Percentiles rank a stretch among this genome's conserved stretches.
Evolutionary conservation across 2,888 invertebrate genomes (phyloP).

Genomic region (Neoitamus cyanurus): DNA sequence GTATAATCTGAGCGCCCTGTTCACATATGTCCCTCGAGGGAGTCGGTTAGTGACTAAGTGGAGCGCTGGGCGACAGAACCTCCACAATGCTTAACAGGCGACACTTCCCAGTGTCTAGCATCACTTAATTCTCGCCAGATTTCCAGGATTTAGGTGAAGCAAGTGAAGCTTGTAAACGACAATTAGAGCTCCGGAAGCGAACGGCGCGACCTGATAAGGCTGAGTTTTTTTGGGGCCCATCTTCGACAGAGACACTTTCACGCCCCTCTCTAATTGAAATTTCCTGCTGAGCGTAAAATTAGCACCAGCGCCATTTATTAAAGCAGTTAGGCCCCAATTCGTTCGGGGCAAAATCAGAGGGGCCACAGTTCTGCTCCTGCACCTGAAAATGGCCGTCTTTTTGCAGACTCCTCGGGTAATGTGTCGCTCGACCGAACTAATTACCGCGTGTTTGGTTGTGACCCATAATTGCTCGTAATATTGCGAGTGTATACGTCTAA

Average conservation of each 20-base stretch:
- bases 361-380: background rate
- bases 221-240: background rate
- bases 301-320: background rate
- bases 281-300: constrained; percentile 1
- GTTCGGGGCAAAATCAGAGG: background rate
- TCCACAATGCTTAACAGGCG: background rate
- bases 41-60: background rate
- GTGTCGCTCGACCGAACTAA: constrained; percentile 38
- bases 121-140: background rate
- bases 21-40: constrained; percentile 3
- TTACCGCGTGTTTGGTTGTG: constrained; percentile 40
- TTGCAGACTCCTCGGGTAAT: constrained; percentile 19
- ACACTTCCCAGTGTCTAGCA: background rate
- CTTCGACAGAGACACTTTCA: background rate
- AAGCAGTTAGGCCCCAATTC: background rate
- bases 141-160: background rate
- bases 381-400: constrained; percentile 35
- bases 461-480: constrained; percentile 41
- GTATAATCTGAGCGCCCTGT: background rate
- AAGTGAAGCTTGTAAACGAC: background rate
- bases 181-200: background rate
- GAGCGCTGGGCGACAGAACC: background rate
- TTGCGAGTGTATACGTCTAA: constrained; percentile 36
- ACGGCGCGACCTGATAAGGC: background rate
- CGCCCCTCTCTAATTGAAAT: background rate